These are phyloP conservation scores for Rhingia campestris DNA, from an alignment of 2,888 invertebrate genomes.

Conservation along the genomic window DNA sequence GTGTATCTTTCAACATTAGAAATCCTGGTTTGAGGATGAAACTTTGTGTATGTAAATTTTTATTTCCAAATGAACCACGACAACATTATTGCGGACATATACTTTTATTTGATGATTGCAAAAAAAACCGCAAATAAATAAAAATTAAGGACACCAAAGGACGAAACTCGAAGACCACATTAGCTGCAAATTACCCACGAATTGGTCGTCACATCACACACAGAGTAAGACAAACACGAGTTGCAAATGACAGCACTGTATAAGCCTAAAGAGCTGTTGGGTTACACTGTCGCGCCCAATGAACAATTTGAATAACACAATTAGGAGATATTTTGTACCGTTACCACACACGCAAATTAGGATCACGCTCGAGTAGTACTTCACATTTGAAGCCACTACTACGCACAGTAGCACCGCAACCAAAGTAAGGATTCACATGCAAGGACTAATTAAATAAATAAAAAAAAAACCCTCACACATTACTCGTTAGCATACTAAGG, in stretches of 20 bases:
- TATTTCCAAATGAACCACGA: conserved; percentile 40
- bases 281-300: conserved; percentile 64
- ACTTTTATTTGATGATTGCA: conserved; percentile 42
- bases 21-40: not conserved
- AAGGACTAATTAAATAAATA: conserved; percentile 63
- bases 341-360: conserved; percentile 42
- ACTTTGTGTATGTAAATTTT: conserved; percentile 64
- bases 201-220: conserved; percentile 34
- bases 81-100: conserved; percentile 46
- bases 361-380: conserved; percentile 23
- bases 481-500: conserved; percentile 33
- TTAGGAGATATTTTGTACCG: conserved; percentile 43
- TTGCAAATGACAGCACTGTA: conserved; percentile 12
- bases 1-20: conserved; percentile 7
- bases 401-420: conserved; percentile 41
- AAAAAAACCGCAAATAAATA: conserved; percentile 6
- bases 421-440: conserved; percentile 42
- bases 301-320: conserved; percentile 66
- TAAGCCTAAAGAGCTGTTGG: conserved; percentile 9
- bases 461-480: not conserved
- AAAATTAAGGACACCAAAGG: conserved; percentile 25
- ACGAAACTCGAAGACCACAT: conserved; percentile 32
- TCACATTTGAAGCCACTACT: conserved; percentile 25
- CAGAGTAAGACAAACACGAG: conserved; percentile 25
- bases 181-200: conserved; percentile 67